phyloP scores from a whole-genome alignment of 2,888 invertebrate genomes.

The Antheraea assamensis region DNA sequence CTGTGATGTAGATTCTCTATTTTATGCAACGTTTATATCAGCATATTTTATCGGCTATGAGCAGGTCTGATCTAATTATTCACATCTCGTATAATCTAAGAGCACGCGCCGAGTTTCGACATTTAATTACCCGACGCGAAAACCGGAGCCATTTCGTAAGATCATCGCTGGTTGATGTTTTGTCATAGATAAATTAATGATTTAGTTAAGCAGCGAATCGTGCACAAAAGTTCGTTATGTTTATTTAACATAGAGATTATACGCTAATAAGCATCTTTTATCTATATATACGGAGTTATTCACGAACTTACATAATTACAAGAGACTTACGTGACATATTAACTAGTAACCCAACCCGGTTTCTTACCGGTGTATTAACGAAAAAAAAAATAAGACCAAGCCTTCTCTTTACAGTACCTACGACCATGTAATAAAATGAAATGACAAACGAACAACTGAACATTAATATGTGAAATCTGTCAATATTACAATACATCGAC shows the following conservation, averaged over 20 bases:
- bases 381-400: too few species aligned
- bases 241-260: constrained; percentile 7
- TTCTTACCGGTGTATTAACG: too few species aligned
- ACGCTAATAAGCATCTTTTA: constrained; percentile 12
- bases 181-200: constrained; percentile 25
- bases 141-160: constrained; percentile 36
- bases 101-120: constrained; percentile 54
- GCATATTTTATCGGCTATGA: constrained; percentile 37
- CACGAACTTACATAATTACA: not conserved
- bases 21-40: not conserved
- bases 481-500: too few species aligned
- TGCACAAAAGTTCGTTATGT: constrained; percentile 14
- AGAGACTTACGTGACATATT: too few species aligned
- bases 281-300: not conserved
- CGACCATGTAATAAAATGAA: too few species aligned
- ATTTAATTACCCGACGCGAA: constrained; percentile 40
- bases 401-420: too few species aligned
- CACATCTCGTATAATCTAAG: constrained; percentile 50
- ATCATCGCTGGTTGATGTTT: constrained; percentile 29
- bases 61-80: constrained; percentile 49
- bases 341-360: too few species aligned
- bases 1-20: constrained; percentile 14
- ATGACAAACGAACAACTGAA: too few species aligned
- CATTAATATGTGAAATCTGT: too few species aligned
- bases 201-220: constrained; percentile 14